phyloP scores from a whole-genome alignment of 1,140 invertebrate genomes.

The Idris sp. region DNA sequence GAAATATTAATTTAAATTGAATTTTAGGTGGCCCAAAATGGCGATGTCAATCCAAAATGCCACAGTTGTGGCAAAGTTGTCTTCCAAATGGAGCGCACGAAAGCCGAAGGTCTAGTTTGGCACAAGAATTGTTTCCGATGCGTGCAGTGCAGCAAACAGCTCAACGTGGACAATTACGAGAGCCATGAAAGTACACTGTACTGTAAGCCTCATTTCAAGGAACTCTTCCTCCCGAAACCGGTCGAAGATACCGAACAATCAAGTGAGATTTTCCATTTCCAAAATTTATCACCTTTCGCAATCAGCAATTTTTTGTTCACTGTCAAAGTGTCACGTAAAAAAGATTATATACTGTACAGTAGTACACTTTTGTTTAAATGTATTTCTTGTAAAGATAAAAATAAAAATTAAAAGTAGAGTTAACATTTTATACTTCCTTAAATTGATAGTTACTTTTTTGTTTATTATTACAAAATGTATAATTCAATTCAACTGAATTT shows the following conservation, averaged over 20 bases:
- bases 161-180: conserved; percentile 93
- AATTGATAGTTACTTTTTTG: too few relatives aligned
- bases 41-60: conserved; percentile 81
- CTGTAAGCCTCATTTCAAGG: conserved; percentile 95
- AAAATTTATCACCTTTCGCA: neutral
- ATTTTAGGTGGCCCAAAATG: conserved; percentile 74
- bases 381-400: too few relatives aligned
- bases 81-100: conserved; percentile 96
- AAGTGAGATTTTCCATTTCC: conserved; percentile 78
- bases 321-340: too few relatives aligned
- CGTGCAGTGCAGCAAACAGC: conserved; percentile 90
- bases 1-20: too few relatives aligned
- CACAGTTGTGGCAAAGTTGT: conserved; percentile 91
- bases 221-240: conserved; percentile 93
- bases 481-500: too few relatives aligned
- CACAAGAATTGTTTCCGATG: conserved; percentile 96
- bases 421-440: too few relatives aligned
- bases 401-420: too few relatives aligned
- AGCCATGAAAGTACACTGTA: conserved; percentile 92
- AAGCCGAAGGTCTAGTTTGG: conserved; percentile 90
- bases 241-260: conserved; percentile 86
- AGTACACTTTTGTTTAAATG: too few relatives aligned
- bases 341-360: too few relatives aligned
- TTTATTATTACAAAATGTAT: too few relatives aligned
- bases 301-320: too few relatives aligned